These are phyloP conservation scores for Spizaetus ornatus DNA, from an alignment of 2,113 vertebrate genomes.

Conservation along the genomic window DNA sequence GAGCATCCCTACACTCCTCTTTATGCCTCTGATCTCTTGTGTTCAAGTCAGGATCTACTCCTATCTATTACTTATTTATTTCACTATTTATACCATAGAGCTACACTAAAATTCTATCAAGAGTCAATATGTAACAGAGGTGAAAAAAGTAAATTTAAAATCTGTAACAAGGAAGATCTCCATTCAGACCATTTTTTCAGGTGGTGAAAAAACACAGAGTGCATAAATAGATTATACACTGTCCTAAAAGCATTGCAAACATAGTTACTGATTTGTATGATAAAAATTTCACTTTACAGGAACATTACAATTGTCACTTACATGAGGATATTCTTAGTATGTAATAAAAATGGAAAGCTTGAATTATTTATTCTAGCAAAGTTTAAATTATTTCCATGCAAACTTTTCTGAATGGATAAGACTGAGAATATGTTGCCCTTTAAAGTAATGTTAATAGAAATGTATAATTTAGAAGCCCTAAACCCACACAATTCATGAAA, in stretches of 20 bases:
- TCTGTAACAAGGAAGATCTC: background rate
- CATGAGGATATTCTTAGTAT: background rate
- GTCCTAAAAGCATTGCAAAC: conserved; percentile 17
- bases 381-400: background rate
- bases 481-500: background rate
- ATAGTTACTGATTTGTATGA: background rate
- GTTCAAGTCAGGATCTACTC: background rate
- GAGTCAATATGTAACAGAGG: background rate
- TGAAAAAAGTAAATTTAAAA: background rate
- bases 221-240: background rate
- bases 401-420: background rate
- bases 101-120: background rate
- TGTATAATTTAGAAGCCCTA: background rate
- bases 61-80: background rate
- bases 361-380: conserved; percentile 15
- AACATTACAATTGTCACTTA: background rate
- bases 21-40: background rate
- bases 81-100: background rate
- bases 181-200: background rate
- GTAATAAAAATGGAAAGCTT: background rate
- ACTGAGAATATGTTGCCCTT: background rate
- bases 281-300: background rate
- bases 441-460: conserved; percentile 22
- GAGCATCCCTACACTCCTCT: background rate
- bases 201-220: background rate